Conservation (phyloP, 2,113 vertebrate species). For the Monarcha castaneiventris region DNA sequence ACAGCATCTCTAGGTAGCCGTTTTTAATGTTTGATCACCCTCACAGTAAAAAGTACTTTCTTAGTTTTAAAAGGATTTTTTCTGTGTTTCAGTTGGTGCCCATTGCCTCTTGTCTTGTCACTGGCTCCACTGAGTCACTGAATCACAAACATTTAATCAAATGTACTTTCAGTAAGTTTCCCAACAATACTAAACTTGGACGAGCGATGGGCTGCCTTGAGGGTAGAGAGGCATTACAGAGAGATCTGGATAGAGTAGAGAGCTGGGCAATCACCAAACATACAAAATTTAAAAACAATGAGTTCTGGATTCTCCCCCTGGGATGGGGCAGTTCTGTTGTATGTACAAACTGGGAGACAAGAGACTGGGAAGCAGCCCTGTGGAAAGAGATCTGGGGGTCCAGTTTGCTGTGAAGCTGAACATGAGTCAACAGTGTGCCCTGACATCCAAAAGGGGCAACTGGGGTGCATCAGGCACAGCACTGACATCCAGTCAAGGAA, state of each 20-base stretch:
- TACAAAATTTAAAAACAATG: neutral
- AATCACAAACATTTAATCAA: neutral
- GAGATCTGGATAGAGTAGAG: neutral
- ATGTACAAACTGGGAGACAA: too few species aligned
- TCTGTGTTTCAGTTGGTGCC: neutral
- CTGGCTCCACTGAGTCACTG: neutral
- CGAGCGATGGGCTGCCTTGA: neutral
- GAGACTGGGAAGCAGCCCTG: neutral
- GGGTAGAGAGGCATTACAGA: neutral
- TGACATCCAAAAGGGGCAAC: neutral
- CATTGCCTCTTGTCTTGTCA: neutral
- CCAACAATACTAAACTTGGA: neutral
- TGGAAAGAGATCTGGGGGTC: neutral
- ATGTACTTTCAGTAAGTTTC: neutral
- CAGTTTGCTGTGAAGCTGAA: neutral
- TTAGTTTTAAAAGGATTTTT: neutral
- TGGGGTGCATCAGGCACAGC: neutral
- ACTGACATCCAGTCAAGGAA: neutral
- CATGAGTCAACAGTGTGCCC: too few species aligned
- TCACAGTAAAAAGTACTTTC: neutral
- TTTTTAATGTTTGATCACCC: neutral
- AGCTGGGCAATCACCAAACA: neutral
- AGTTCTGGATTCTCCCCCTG: neutral
- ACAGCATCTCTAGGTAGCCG: neutral
- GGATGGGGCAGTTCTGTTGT: neutral